Evolutionary conservation across 1,140 invertebrate species (phyloP).

Genomic region (Tyrophagus putrescentiae): DNA sequence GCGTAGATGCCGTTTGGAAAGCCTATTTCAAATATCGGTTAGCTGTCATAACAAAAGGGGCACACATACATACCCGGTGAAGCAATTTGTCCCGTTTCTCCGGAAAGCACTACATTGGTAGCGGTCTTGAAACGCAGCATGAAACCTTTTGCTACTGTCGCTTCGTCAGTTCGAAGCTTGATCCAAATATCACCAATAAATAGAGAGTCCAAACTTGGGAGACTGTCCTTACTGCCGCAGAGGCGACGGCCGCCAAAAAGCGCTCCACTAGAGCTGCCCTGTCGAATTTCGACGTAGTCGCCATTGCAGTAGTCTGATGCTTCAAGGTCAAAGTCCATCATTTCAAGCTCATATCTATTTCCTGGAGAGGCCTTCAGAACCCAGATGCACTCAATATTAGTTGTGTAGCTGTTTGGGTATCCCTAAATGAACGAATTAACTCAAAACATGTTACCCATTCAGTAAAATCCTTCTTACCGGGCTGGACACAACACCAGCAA

Average conservation of each 20-base stretch:
- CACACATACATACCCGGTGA: constrained; percentile 44
- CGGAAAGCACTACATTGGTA: constrained; percentile 44
- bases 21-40: constrained; percentile 30
- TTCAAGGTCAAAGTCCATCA: constrained; percentile 92
- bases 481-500: constrained; percentile 48
- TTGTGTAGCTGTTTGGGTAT: constrained; percentile 60
- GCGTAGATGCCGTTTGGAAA: constrained; percentile 43
- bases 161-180: constrained; percentile 56
- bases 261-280: constrained; percentile 43
- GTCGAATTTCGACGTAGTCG: constrained; percentile 68
- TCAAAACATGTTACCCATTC: background rate
- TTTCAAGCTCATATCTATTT: constrained; percentile 71
- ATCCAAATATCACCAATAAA: constrained; percentile 47
- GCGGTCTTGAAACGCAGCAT: constrained; percentile 50
- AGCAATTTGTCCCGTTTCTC: constrained; percentile 46
- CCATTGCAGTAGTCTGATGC: constrained; percentile 74
- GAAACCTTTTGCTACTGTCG: constrained; percentile 52
- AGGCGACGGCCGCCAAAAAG: constrained; percentile 58
- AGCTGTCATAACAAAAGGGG: too few relatives aligned
- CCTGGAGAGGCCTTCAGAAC: constrained; percentile 42
- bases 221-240: constrained; percentile 43
- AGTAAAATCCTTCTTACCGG: too few relatives aligned
- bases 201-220: constrained; percentile 35
- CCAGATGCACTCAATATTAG: constrained; percentile 60
- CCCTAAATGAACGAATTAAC: constrained; percentile 25